These are phyloP conservation scores for Kradibia gibbosae DNA, from an alignment of 1,140 invertebrate species.

Conservation along the genomic window DNA sequence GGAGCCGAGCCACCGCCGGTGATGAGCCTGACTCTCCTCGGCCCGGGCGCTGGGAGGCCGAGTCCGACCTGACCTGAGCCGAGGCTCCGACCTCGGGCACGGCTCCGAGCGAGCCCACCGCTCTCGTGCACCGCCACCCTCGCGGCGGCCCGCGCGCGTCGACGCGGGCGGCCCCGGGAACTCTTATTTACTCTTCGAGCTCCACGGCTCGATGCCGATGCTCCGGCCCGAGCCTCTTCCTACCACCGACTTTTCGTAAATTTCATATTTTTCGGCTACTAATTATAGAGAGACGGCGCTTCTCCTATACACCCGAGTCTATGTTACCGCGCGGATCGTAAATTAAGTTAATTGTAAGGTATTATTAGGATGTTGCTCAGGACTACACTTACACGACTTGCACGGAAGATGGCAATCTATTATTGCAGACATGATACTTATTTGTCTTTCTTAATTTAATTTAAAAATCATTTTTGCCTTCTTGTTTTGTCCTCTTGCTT, in stretches of 20 bases:
- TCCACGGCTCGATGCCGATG: not conserved
- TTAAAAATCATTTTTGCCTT: too few species aligned
- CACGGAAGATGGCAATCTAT: too few species aligned
- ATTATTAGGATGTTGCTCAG: not conserved
- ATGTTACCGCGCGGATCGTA: not conserved
- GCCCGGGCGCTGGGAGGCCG: not conserved
- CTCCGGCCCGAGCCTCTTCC: too few species aligned
- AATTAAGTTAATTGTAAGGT: not conserved
- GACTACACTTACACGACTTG: too few species aligned
- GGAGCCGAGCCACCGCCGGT: not conserved
- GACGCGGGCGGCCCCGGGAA: not conserved
- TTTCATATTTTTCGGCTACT: not conserved
- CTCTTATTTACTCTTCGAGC: not conserved
- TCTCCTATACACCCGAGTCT: not conserved
- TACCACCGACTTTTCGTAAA: not conserved
- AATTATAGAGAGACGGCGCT: too few species aligned
- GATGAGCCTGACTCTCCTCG: not conserved
- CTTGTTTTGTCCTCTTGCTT: too few species aligned
- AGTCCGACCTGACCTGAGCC: too few species aligned
- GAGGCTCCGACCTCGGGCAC: too few species aligned
- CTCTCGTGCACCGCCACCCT: not conserved
- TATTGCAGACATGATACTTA: too few species aligned
- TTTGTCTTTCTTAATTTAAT: too few species aligned
- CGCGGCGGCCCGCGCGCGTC: too few species aligned
- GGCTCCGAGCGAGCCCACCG: too few species aligned